Evolutionary conservation across 2,113 vertebrate genomes (phyloP).

Genomic region (Psilopogon haemacephalus): DNA sequence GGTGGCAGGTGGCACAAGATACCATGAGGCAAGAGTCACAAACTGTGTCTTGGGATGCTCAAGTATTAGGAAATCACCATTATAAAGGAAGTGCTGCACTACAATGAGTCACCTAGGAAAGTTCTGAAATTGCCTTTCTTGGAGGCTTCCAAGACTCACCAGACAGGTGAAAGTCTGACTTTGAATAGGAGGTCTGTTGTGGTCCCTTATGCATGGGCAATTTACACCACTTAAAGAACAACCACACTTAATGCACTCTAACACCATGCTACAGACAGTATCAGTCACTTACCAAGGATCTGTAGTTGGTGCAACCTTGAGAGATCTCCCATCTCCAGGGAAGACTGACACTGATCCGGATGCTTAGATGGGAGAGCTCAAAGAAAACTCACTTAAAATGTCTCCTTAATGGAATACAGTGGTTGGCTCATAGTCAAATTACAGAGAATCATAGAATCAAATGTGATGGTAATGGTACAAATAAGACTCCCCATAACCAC

Average conservation of each 20-base stretch:
- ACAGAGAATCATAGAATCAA: no score
- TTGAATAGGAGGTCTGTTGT: not conserved
- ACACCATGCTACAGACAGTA: rapidly evolving
- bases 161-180: not conserved
- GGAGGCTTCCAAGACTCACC: not conserved
- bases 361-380: not conserved
- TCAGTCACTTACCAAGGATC: not conserved
- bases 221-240: not conserved
- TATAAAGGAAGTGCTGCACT: not conserved
- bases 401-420: not conserved
- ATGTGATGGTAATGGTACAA: rapidly evolving
- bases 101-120: not conserved
- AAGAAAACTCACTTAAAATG: not conserved
- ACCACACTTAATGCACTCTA: rapidly evolving
- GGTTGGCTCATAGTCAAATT: not conserved
- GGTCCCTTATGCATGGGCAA: not conserved
- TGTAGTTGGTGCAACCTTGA: not conserved
- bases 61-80: not conserved
- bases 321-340: not conserved
- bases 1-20: not conserved
- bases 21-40: not conserved
- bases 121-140: not conserved
- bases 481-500: not conserved
- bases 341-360: not conserved
- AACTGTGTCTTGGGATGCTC: not conserved